Base-by-base conservation (phyloP, 2,888 invertebrate genomes). In the Disparrhopalites patrizii region DNA sequence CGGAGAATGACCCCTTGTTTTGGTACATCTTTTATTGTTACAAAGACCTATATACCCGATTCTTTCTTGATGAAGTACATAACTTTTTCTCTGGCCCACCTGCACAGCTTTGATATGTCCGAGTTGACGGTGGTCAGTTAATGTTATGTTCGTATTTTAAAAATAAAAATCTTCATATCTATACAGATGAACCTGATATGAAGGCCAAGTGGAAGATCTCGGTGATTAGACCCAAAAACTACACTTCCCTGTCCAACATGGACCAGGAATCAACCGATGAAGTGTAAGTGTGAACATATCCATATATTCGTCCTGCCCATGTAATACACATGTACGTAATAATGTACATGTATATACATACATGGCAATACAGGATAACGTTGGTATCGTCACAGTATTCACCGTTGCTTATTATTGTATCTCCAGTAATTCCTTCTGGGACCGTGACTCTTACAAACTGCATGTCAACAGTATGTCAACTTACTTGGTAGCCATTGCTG, bases 11-110 rank as follows among this genome's bases (percentile, higher is more conserved):
- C 68, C 13, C 71, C 72, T 5, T 67, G 66, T 23, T 71, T 70
- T 54, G 72, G 70, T 66, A 68, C 69, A n/a, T 66, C 70, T 3
- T 40, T n/a, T n/a, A n/a, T n/a, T n/a, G n/a, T n/a, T n/a, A n/a
- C n/a, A n/a, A n/a, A n/a, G n/a, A n/a, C n/a, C n/a, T n/a, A n/a
- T n/a, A n/a, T n/a, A n/a, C n/a, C n/a, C n/a, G n/a, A n/a, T n/a
- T n/a, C n/a, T n/a, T n/a, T n/a, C n/a, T n/a, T n/a, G n/a, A n/a
- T n/a, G n/a, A n/a, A n/a, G n/a, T n/a, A n/a, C n/a, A n/a, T n/a
- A n/a, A n/a, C n/a, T n/a, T n/a, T n/a, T n/a, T n/a, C n/a, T n/a
- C n/a, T n/a, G n/a, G n/a, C n/a, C n/a, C n/a, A n/a, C n/a, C n/a
- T n/a, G n/a, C n/a, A n/a, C n/a, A n/a, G n/a, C n/a, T n/a, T n/a